These are phyloP conservation scores for Beris morrisii DNA, from an alignment of 2,888 invertebrate genomes.

Conservation along the genomic window DNA sequence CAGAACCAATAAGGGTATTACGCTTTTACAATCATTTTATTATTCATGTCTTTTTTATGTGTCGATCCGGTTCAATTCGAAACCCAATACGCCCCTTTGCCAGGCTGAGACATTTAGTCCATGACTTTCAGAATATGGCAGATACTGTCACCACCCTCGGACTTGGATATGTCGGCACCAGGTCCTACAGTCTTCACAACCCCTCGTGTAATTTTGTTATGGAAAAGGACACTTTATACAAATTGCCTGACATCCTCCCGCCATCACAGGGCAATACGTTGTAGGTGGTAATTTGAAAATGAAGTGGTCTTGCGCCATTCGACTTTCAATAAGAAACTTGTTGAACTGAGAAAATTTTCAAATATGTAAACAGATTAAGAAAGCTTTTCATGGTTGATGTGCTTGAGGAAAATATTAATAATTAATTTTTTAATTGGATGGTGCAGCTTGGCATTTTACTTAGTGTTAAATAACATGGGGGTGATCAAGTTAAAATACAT, in stretches of 20 bases:
- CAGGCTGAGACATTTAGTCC: not conserved
- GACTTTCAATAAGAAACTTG: too few relatives aligned
- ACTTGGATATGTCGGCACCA: not conserved
- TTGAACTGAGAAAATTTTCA: too few relatives aligned
- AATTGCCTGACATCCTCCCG: conserved; percentile 17
- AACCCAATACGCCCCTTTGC: not conserved
- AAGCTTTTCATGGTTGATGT: too few relatives aligned
- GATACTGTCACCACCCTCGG: not conserved
- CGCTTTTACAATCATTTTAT: conserved; percentile 39
- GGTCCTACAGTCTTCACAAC: not conserved
- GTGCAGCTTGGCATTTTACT: too few relatives aligned
- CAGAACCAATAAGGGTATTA: conserved; percentile 37
- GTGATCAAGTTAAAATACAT: too few relatives aligned
- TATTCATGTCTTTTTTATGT: conserved; percentile 40
- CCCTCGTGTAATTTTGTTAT: conserved; percentile 10
- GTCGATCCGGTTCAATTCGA: conserved; percentile 25
- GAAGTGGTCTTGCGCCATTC: too few relatives aligned
- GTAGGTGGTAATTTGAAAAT: too few relatives aligned
- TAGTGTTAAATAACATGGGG: too few relatives aligned
- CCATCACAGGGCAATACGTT: too few relatives aligned
- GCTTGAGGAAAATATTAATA: too few relatives aligned
- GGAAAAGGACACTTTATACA: conserved; percentile 24
- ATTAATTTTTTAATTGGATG: too few relatives aligned
- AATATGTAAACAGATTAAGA: too few relatives aligned
- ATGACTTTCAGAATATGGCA: not conserved